Base-by-base conservation (phyloP, 2,888 invertebrate species). In the Sericinus montela region DNA sequence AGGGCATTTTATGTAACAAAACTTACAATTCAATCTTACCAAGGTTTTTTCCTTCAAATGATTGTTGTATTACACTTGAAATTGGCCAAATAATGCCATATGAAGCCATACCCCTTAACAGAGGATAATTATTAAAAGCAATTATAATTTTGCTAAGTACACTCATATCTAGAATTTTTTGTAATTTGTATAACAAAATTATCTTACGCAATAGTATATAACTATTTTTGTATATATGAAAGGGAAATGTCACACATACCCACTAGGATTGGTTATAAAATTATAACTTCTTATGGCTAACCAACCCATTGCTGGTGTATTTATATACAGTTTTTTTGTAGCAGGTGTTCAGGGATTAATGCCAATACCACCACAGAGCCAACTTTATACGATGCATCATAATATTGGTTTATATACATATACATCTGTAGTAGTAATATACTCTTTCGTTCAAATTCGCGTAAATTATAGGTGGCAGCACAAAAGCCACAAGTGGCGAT, bases 31-130 rank as follows among this genome's bases (percentile, higher is more conserved):
- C 3, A 39, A 34, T 73, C 85, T 89, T 84, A 90, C 93, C 91
- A 76, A 90, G 85, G 41, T 78, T 81, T 82, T 90, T 92, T 41
- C 93, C 93, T 65, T 92, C 91, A 55, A 93, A 89, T 8, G 91
- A 90, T 80, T 94, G 94, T 71, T 94, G 94, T 63, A 93, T 91
- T 39, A 94, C 73, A 76, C 93, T 93, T 54, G 94, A 94, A 9
- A 91, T 80, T 30, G 94, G 94, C 94, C 94, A 94, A 59, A 94
- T 92, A 28, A 92, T 69, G 51, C 92, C 91, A 67, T 94, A 94
- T 0, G 93, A 91, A 48, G 92, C 80, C 93, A 94, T 93, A 54
- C 94, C 94, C 53, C 87, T 66, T 36, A 85, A 54, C 15, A 88
- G 62, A 79, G 83, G 76, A 84, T 86, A 75, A 79, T 81, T 86